Conservation (phyloP, 2,888 invertebrate genomes). For the Dinocampus coccinellae region DNA sequence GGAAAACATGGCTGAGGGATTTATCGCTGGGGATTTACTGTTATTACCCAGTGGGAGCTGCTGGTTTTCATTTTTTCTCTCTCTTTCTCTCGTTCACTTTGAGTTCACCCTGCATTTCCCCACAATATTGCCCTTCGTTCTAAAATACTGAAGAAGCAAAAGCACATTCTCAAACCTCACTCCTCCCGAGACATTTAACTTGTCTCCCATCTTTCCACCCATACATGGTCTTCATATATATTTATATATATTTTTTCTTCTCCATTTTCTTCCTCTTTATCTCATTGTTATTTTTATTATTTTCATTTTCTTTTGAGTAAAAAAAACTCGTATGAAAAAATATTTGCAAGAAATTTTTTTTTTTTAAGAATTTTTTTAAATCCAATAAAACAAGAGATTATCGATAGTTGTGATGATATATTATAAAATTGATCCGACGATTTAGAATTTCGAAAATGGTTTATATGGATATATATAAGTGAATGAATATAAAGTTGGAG, state of each 20-base stretch:
- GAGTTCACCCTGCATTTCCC: slow-evolving; percentile 31
- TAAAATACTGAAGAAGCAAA: slow-evolving; percentile 17
- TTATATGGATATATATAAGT: neutral
- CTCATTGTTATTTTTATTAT: too few relatives aligned
- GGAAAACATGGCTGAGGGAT: slow-evolving; percentile 56
- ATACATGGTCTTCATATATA: too few relatives aligned
- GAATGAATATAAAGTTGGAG: neutral
- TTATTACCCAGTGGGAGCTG: slow-evolving; percentile 60
- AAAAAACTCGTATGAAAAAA: too few relatives aligned
- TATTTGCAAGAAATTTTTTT: slow-evolving; percentile 4
- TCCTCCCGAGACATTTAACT: slow-evolving; percentile 2
- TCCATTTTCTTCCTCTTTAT: neutral
- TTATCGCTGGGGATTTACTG: slow-evolving; percentile 67
- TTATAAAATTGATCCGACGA: neutral
- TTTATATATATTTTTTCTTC: neutral
- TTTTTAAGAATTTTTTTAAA: too few relatives aligned
- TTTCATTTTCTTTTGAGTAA: too few relatives aligned
- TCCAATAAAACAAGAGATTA: too few relatives aligned
- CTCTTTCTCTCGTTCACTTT: slow-evolving; percentile 38
- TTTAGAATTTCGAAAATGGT: neutral
- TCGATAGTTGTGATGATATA: too few relatives aligned
- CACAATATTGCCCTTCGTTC: slow-evolving; percentile 1
- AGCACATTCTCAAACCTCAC: slow-evolving; percentile 5
- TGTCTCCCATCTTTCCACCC: neutral
- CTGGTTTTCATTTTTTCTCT: too few relatives aligned